Conservation (phyloP, 1,140 invertebrate species). For the Thalassaphorura encarpata region DNA sequence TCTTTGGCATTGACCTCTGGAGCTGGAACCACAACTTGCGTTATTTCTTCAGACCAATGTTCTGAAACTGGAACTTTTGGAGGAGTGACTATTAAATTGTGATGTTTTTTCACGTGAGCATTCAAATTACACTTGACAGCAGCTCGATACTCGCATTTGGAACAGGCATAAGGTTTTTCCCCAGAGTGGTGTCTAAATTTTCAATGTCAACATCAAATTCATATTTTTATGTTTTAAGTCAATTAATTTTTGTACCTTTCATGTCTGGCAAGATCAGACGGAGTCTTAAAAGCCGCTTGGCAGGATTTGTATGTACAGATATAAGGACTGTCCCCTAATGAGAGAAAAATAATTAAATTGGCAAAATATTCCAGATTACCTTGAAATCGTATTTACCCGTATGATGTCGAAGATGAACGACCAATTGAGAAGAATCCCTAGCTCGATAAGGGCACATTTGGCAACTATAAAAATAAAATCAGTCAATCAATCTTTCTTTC, state of each 20-base stretch:
- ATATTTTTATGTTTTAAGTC: too few relatives aligned
- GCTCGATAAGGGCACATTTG: slow-evolving; percentile 42
- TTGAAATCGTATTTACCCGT: slow-evolving; percentile 35
- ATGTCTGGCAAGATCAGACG: slow-evolving; percentile 40
- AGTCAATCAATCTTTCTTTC: not conserved
- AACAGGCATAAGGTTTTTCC: slow-evolving; percentile 38
- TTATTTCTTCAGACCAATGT: too few relatives aligned
- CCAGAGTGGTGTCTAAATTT: slow-evolving; percentile 37
- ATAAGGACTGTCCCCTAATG: slow-evolving; percentile 38
- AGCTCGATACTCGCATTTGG: slow-evolving; percentile 37
- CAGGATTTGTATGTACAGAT: slow-evolving; percentile 36
- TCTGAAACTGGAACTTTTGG: too few relatives aligned
- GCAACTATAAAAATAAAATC: slow-evolving; percentile 32
- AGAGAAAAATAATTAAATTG: slow-evolving; percentile 15
- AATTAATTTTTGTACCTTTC: too few relatives aligned
- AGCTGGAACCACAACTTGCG: too few relatives aligned
- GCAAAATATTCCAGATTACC: not conserved
- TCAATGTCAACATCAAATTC: too few relatives aligned
- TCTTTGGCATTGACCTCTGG: too few relatives aligned
- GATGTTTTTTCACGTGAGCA: slow-evolving; percentile 19
- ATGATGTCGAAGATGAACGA: slow-evolving; percentile 41
- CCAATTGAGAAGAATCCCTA: slow-evolving; percentile 40
- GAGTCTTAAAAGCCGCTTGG: slow-evolving; percentile 41
- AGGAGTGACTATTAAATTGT: too few relatives aligned
- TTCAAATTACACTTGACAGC: slow-evolving; percentile 33